Conservation (phyloP, 2,797 vertebrate genomes). For the Spondyliosoma cantharus region DNA sequence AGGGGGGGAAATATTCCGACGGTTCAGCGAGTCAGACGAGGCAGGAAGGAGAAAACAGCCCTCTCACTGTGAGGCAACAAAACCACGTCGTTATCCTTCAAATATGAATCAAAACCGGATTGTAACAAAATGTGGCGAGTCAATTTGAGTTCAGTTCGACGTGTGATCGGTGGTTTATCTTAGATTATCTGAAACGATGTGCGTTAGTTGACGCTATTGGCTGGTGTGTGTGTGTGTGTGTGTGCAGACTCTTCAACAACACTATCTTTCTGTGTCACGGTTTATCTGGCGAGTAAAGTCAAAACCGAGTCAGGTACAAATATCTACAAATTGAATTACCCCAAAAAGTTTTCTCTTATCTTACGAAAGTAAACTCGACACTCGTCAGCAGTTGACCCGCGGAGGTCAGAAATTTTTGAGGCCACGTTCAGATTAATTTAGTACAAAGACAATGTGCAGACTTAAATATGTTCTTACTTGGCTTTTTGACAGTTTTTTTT, state of each 20-base stretch:
- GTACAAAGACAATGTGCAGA: neutral
- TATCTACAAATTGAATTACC: neutral
- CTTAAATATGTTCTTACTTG: constrained; percentile 41
- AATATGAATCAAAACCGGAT: neutral
- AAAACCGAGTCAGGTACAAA: neutral
- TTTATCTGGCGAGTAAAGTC: neutral
- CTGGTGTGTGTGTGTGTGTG: neutral
- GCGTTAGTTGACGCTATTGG: too few species aligned
- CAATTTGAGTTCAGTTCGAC: neutral
- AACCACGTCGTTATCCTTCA: neutral
- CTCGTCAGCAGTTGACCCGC: neutral
- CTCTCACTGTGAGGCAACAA: neutral
- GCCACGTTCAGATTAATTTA: neutral
- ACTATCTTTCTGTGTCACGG: neutral
- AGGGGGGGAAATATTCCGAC: neutral
- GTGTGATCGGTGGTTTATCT: neutral
- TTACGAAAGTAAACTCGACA: neutral
- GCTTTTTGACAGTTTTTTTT: constrained; percentile 23
- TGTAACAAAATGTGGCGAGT: neutral
- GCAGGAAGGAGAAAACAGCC: neutral
- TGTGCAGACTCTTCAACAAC: neutral
- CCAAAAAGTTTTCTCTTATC: neutral
- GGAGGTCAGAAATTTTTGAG: neutral
- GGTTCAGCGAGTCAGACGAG: neutral
- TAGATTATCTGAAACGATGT: neutral